A percentile compares a stretch with the other conserved stretches of the same genome.
Conservation (phyloP, 2,113 vertebrate species). For the Vidua macroura region DNA sequence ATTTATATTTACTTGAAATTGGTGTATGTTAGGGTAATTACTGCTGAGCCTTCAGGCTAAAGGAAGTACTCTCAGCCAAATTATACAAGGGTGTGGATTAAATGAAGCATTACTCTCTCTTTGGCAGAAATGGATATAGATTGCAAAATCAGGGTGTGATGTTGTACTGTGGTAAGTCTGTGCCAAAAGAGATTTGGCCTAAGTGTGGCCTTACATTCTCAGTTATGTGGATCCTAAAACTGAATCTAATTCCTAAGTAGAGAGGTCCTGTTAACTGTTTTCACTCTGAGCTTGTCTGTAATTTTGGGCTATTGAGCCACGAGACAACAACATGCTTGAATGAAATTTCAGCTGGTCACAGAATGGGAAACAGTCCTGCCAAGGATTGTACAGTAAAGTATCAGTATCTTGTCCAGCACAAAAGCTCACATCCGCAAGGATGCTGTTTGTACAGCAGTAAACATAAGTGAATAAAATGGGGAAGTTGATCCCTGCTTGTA, state of each 20-base stretch:
- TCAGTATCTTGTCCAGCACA: not conserved
- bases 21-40: conserved; percentile 68
- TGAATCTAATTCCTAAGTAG: conserved; percentile 3
- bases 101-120: conserved; percentile 66
- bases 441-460: not conserved
- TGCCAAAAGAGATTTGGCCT: conserved; percentile 59
- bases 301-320: not conserved
- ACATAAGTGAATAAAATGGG: not conserved
- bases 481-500: not conserved
- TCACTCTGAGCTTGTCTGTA: not conserved
- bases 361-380: not conserved
- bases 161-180: conserved; percentile 50
- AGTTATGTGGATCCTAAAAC: conserved; percentile 48
- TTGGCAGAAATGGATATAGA: conserved; percentile 41
- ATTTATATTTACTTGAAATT: conserved; percentile 63
- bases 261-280: conserved; percentile 39
- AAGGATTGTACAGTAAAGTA: not conserved
- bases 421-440: not conserved
- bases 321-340: not conserved
- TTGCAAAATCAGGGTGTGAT: conserved; percentile 66
- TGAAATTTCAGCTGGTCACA: not conserved
- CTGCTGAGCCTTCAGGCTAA: conserved; percentile 61
- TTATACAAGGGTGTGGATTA: conserved; percentile 70
- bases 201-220: conserved; percentile 55
- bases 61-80: conserved; percentile 62